A percentile compares a stretch with the other conserved stretches of the same genome.
Evolutionary conservation across 2,797 vertebrate species (phyloP).

Genomic region (Telmatherina bonti): DNA sequence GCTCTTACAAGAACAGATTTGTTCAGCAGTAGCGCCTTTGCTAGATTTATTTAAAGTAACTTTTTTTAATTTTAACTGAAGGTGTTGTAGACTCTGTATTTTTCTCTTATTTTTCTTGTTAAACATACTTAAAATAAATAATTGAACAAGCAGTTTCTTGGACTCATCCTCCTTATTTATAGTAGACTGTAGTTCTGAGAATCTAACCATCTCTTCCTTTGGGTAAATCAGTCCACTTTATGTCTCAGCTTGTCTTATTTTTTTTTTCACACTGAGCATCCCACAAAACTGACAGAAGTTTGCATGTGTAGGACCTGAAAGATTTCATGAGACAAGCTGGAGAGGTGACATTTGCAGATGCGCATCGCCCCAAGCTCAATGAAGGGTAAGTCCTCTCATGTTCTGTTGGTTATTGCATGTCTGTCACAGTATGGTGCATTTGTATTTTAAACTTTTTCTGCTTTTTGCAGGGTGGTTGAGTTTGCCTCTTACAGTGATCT

Average conservation of each 20-base stretch:
- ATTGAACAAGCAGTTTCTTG: slow-evolving; percentile 63
- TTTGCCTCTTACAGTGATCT: slow-evolving; percentile 96
- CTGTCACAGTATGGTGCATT: no score
- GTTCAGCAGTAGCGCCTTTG: background rate
- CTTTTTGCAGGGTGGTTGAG: slow-evolving; percentile 90
- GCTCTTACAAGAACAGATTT: slow-evolving; percentile 23
- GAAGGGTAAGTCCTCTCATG: slow-evolving; percentile 87
- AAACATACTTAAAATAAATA: background rate
- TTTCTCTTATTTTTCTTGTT: background rate
- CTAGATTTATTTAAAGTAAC: slow-evolving; percentile 14
- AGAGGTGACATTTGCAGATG: slow-evolving; percentile 98
- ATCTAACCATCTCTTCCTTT: slow-evolving; percentile 75
- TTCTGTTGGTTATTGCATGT: no score
- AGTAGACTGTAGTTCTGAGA: slow-evolving; percentile 72
- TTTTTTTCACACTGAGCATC: slow-evolving; percentile 27
- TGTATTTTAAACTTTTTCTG: background rate
- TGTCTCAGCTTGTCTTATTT: slow-evolving; percentile 41
- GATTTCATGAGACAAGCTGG: slow-evolving; percentile 99
- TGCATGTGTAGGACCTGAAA: slow-evolving; percentile 94
- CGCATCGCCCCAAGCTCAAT: slow-evolving; percentile 95
- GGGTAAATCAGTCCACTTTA: slow-evolving; percentile 63
- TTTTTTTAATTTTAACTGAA: background rate
- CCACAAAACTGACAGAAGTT: slow-evolving; percentile 70
- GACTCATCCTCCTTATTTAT: slow-evolving; percentile 63
- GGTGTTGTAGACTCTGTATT: background rate